Conservation (phyloP, 2,797 vertebrate species). For the Myripristis murdjan region DNA sequence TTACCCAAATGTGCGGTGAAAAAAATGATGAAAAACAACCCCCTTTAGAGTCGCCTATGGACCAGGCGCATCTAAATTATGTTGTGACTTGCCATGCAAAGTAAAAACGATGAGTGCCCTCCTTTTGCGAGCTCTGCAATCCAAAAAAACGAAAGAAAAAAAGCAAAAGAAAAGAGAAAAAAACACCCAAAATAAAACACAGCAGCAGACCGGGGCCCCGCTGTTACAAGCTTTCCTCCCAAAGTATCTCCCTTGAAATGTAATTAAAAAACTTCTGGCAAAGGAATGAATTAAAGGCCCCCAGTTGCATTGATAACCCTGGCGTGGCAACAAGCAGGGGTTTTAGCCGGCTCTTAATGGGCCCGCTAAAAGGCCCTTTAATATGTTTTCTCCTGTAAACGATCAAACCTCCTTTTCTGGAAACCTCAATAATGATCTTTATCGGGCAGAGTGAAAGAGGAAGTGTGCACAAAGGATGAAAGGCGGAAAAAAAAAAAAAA, state of each 20-base stretch:
- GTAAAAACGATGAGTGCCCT: slow-evolving; percentile 63
- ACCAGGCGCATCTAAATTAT: slow-evolving; percentile 52
- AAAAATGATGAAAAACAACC: slow-evolving; percentile 50
- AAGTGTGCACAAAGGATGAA: slow-evolving; percentile 68
- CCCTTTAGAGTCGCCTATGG: slow-evolving; percentile 57
- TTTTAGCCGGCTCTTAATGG: slow-evolving; percentile 66
- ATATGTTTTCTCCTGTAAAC: slow-evolving; percentile 80
- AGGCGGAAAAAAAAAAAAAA: slow-evolving; percentile 28
- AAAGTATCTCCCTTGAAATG: slow-evolving; percentile 61
- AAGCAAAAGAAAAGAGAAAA: too few relatives aligned
- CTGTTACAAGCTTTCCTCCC: neutral
- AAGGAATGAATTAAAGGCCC: slow-evolving; percentile 63
- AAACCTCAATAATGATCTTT: slow-evolving; percentile 75
- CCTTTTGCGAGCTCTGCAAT: slow-evolving; percentile 57
- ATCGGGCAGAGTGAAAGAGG: slow-evolving; percentile 66
- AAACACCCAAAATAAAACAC: neutral
- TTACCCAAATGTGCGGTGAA: slow-evolving; percentile 37
- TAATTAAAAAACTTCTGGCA: slow-evolving; percentile 71
- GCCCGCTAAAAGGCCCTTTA: slow-evolving; percentile 68
- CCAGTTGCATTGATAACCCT: slow-evolving; percentile 67
- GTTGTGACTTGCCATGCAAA: slow-evolving; percentile 62
- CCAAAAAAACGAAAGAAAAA: slow-evolving; percentile 58
- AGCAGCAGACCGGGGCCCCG: slow-evolving; percentile 32
- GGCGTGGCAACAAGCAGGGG: slow-evolving; percentile 56
- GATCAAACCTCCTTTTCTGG: slow-evolving; percentile 76